Evolutionary conservation across 30 jellyfish, hydroid and myxozoan genomes (phyloP), one percentile per base, ranked within the genome.

Genomic region (Aurelia aurita): DNA sequence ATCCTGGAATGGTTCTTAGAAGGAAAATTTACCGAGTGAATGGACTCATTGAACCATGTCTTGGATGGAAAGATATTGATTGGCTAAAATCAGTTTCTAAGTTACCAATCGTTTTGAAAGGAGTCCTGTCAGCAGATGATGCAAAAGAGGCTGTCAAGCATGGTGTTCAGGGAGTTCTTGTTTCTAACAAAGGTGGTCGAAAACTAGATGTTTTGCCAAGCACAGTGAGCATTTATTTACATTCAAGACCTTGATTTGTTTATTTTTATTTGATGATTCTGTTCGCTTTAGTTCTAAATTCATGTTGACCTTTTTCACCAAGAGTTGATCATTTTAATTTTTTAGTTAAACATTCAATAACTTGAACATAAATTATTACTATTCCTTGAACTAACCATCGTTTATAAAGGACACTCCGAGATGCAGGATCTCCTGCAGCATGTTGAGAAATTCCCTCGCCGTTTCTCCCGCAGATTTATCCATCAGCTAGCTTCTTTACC

Each of bases 141-240:
- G 98, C 97, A 43, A 57, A 15, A 34, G 75, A 54, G 79, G 95
- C 97, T 23, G 84, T 82, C 31, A 69, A 74, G 77, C 53, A 87
- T 82, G 96, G 93, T 29, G 92, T 87, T 26, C 81, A 93, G n/a
- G 98, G 97, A 22, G 87, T 93, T 68, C 35, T 93, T 21, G 91
- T 93, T 32, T 93, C 98, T 9, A 93, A 93, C 73, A 91, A 86
- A 53, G 98, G 98, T 46, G 98, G 98, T 2, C 81, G 98, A 53
- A 95, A 93, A 44, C 55, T 93, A 31, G 98, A 93, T 77, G 96
- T 77, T 21, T 72, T 82, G 2, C 96, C 97, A 70, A 47, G 97
- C 67, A 87, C 98, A 44, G 98, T 93, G 81, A 35, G 78, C 67
- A 6, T 39, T n/a, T 39, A 39, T 9, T 49, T 49, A 60, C 20